Evolutionary conservation across 2,888 invertebrate species (phyloP).

Genomic region (Ernsta delagoae): DNA sequence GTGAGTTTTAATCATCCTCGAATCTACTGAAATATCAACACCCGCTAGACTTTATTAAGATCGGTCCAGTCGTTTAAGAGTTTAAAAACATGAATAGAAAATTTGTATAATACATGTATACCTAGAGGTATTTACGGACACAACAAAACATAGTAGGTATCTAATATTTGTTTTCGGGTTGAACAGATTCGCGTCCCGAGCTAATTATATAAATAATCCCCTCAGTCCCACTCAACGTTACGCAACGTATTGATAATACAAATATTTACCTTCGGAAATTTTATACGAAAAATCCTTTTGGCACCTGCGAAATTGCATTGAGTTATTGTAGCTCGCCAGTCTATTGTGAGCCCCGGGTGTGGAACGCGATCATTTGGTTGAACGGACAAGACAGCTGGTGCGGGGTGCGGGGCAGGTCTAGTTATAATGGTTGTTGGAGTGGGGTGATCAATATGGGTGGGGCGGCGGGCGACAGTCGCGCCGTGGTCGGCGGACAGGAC

Average conservation of each 20-base stretch:
- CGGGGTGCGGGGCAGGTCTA: conserved; percentile 20
- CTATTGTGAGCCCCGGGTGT: conserved; percentile 5
- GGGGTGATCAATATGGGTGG: conserved; percentile 32
- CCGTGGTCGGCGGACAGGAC: conserved; percentile 34
- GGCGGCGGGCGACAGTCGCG: conserved; percentile 39
- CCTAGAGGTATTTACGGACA: neutral
- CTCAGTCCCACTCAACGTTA: neutral
- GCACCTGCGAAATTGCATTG: conserved; percentile 36
- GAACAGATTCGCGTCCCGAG: neutral
- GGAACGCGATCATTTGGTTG: conserved; percentile 1
- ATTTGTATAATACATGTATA: too few species aligned
- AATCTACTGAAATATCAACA: too few species aligned
- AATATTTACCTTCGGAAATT: conserved; percentile 33
- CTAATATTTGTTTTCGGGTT: neutral
- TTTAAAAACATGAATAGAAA: too few species aligned
- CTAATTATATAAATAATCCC: conserved; percentile 28
- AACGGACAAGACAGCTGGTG: neutral
- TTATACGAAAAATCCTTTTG: conserved; percentile 20
- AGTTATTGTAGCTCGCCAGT: conserved; percentile 10
- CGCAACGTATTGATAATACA: conserved; percentile 34
- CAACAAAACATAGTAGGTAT: too few species aligned
- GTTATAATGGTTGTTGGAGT: neutral
- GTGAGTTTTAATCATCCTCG: too few species aligned
- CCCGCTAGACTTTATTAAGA: too few species aligned
- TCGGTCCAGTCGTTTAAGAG: too few species aligned